Conservation (phyloP, 2,113 vertebrate genomes). For the Leptodactylus fuscus region DNA sequence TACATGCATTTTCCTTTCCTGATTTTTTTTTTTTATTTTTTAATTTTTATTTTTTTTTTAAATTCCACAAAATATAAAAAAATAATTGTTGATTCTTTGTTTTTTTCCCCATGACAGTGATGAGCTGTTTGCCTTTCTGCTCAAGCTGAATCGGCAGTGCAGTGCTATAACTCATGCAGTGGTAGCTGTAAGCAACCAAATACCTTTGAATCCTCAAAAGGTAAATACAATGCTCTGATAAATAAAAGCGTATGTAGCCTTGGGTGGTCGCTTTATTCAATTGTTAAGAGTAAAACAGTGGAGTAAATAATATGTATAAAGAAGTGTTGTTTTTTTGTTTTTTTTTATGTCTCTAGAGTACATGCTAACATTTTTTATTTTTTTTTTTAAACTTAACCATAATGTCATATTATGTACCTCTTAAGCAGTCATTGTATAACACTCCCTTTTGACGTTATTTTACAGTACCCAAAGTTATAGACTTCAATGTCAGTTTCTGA, state of each 20-base stretch:
- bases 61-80: no score
- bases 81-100: neutral
- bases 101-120: conserved; percentile 78
- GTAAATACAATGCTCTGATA: conserved; percentile 68
- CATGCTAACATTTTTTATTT: no score
- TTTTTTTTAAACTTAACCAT: no score
- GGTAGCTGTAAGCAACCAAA: conserved; percentile 79
- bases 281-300: no score
- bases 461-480: no score
- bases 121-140: conserved; percentile 85
- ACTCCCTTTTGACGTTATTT: no score
- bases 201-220: conserved; percentile 83
- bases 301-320: neutral
- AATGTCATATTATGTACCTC: no score
- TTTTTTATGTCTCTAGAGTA: neutral
- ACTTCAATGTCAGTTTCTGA: no score
- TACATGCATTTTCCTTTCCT: no score
- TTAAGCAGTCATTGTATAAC: no score
- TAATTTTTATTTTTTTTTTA: no score
- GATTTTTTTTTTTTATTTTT: no score
- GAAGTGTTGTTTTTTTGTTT: neutral
- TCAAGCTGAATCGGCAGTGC: conserved; percentile 85
- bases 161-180: conserved; percentile 80
- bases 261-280: neutral
- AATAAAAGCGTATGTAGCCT: neutral